A percentile compares a stretch with the other conserved stretches of the same genome.
These are phyloP conservation scores for Amphipoea oculea DNA, from an alignment of 2,888 invertebrate genomes.

Conservation along the genomic window DNA sequence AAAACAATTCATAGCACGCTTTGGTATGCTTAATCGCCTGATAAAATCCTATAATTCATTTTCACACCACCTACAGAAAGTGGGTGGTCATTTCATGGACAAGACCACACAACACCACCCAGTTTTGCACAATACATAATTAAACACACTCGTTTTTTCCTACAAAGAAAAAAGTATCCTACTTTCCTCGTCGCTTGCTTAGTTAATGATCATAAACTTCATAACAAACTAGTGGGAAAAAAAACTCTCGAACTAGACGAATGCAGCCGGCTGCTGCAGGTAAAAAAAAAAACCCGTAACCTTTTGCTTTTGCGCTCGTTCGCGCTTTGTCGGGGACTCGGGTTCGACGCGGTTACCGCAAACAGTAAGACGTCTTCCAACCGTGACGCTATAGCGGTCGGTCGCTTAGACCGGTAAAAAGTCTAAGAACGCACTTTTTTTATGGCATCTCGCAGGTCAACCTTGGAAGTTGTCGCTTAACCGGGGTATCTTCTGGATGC, in stretches of 20 bases:
- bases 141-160: conserved; percentile 10
- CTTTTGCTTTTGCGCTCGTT: conserved; percentile 53
- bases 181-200: conserved; percentile 20
- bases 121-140: conserved; percentile 40
- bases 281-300: conserved; percentile 51
- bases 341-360: conserved; percentile 61
- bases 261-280: conserved; percentile 20
- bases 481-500: neutral
- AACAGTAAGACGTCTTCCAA: conserved; percentile 70
- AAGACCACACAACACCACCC: conserved; percentile 17
- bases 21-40: neutral
- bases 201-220: conserved; percentile 26
- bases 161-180: conserved; percentile 21
- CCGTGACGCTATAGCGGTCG: conserved; percentile 78
- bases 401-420: conserved; percentile 63
- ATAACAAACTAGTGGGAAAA: conserved; percentile 14
- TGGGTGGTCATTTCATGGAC: conserved; percentile 24
- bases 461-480: neutral
- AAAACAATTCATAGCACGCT: neutral
- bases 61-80: conserved; percentile 1
- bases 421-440: conserved; percentile 15
- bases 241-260: conserved; percentile 16
- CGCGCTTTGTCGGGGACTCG: conserved; percentile 16
- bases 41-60: neutral
- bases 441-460: neutral